Base-by-base conservation (phyloP, 2,113 vertebrate species). In the Cariama cristata region DNA sequence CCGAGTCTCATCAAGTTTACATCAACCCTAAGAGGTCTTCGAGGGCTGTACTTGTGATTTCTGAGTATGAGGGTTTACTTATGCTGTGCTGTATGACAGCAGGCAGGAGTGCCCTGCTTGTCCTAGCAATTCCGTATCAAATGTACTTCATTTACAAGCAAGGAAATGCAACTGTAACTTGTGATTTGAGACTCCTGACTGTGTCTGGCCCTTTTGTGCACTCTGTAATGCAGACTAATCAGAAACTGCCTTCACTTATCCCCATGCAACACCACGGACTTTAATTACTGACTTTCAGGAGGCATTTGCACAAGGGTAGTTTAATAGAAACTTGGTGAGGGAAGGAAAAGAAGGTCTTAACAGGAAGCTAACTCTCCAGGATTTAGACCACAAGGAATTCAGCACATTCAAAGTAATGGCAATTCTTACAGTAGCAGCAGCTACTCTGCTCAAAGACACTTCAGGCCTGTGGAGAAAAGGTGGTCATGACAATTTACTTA, bases 1-100 rank as follows among this genome's bases (percentile, higher is more conserved):
- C 13, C 0, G 0, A 2, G 9, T 40, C 67, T 21, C 40, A 53
- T 6, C 16, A 21, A 56, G 52, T 72, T 72, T 18, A 55, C 53
- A 87, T 3, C 11, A 50, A 71, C 9, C 20, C 12, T 8, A 59
- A 32, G n/a, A 32, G 66, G 18, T 42, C 60, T 87, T 21, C 18
- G 58, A 71, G 32, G 64, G 32, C 38, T 75, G 27, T 79, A 3
- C 45, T 58, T 38, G 63, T 42, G 56, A 33, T 55, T 79, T 58
- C 56, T 79, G 77, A 50, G 26, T 28, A 19, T 5, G n/a, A 75
- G 42, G 19, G 32, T 40, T 83, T 30, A 52, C 45, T 83, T 66
- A n/a, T 28, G 7, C 9, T 11, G 19, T 30, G 47, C 44, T 59
- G 24, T 38, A 4, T 38, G 73, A 53, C 58, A 86, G 80, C 30